A percentile compares a stretch with the other conserved stretches of the same genome.
These are phyloP conservation scores for Mormyrops boulengeri DNA, from an alignment of 2,797 vertebrate species.

Conservation along the genomic window DNA sequence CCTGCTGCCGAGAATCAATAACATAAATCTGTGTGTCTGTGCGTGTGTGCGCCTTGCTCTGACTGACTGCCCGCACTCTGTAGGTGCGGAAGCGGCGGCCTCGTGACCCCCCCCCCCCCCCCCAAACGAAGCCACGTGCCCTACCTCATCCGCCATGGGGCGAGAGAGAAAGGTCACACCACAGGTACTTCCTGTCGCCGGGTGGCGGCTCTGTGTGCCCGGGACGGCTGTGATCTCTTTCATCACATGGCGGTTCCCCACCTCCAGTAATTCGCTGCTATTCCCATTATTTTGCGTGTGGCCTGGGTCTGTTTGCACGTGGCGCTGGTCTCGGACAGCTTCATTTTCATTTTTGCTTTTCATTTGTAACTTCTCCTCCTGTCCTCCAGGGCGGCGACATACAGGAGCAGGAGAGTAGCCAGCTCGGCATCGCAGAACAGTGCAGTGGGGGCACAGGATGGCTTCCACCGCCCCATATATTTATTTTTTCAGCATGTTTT, in stretches of 20 bases:
- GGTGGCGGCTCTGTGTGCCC: background rate
- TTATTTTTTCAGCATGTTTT: background rate
- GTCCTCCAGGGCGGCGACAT: background rate
- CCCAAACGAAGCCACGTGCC: background rate
- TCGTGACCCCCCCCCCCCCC: background rate
- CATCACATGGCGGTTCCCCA: background rate
- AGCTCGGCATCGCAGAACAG: background rate
- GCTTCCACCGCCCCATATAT: background rate
- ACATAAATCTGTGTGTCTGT: background rate
- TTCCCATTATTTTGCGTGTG: background rate
- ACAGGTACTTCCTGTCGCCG: background rate
- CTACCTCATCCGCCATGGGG: background rate
- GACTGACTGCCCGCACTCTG: background rate
- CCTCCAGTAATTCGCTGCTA: background rate
- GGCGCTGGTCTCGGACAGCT: background rate
- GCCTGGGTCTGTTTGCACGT: background rate
- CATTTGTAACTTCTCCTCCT: background rate
- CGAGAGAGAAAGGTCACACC: background rate
- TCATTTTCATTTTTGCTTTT: background rate
- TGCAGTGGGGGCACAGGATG: background rate
- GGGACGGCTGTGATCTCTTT: background rate
- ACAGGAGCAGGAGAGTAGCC: background rate
- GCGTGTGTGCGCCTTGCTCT: background rate
- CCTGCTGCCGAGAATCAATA: background rate
- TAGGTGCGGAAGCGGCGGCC: background rate